Base-by-base conservation (phyloP, 2,797 vertebrate genomes). In the Dryobates pubescens region DNA sequence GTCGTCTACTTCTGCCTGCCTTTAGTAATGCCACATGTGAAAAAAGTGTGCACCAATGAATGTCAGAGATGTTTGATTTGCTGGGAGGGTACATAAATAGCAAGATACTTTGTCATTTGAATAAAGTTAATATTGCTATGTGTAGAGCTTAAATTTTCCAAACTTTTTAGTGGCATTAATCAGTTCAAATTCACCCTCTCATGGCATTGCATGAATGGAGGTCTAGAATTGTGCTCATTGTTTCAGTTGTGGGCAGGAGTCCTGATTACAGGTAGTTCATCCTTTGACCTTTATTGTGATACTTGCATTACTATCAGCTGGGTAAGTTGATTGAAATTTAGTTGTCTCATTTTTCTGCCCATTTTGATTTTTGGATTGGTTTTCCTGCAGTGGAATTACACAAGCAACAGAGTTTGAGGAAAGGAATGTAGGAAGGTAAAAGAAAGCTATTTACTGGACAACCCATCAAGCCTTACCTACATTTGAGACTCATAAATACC, bases 341-440 rank as follows among this genome's bases (percentile, higher is more conserved):
- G 18, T 8, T 73, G n/a, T 70, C 58, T 10, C 26, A 6, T 74
- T 77, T 91, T 77, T 54, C 41, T 71, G 8, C 58, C 3, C 1
- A 10, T 82, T 85, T 56, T n/a, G 9, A 19, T 65, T 73, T 91
- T 82, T 51, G 58, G 24, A 26, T 69, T 61, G 24, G 18, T 65
- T 92, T 91, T 18, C 51, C 69, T 89, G 36, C 19, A 77, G 36
- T 61, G 51, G 29, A 77, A 67, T 64, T 79, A 80, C 62, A 56
- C 0, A 1, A 68, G 62, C 47, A 20, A 38, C 0, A 0, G 13
- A 69, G 41, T 54, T 22, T 72, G 63, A 83, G 61, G 29, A 87
- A 38, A 24, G 41, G 22, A 41, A 14, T 29, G 34, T 73, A 24
- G 47, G 27, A 78, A 69, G 34, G 47, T 72, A 41, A 58, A 82